Conservation (phyloP, 2,888 invertebrate species). For the Helicoverpa assulta region DNA sequence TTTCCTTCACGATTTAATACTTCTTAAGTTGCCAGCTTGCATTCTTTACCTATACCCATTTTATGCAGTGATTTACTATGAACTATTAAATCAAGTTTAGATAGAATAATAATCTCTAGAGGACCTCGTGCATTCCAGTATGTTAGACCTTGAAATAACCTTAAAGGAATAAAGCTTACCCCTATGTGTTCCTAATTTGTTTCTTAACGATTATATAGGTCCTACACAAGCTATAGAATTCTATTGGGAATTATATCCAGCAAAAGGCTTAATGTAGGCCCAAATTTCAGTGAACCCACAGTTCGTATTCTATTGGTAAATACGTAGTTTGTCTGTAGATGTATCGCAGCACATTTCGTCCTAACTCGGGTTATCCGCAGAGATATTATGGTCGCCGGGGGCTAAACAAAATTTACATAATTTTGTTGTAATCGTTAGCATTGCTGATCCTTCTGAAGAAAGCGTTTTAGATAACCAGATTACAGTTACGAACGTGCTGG, state of each 20-base stretch:
- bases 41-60: background rate
- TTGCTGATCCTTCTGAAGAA: background rate
- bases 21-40: background rate
- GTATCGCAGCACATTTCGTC: background rate
- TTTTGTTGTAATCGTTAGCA: slow-evolving; percentile 3
- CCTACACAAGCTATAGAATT: too few relatives aligned
- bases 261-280: background rate
- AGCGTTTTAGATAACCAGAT: slow-evolving; percentile 1
- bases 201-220: background rate
- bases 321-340: background rate
- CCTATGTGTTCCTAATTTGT: too few relatives aligned
- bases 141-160: too few relatives aligned
- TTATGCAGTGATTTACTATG: background rate
- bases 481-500: background rate
- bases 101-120: too few relatives aligned
- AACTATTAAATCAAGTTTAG: background rate
- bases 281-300: background rate
- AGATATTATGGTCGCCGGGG: background rate
- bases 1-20: slow-evolving; percentile 19
- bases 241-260: background rate
- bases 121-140: too few relatives aligned
- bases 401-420: slow-evolving; percentile 2
- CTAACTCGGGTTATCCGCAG: background rate
- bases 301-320: background rate
- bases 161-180: too few relatives aligned